These are phyloP conservation scores for Vanessa cardui DNA, from an alignment of 2,888 invertebrate genomes.

Conservation along the genomic window DNA sequence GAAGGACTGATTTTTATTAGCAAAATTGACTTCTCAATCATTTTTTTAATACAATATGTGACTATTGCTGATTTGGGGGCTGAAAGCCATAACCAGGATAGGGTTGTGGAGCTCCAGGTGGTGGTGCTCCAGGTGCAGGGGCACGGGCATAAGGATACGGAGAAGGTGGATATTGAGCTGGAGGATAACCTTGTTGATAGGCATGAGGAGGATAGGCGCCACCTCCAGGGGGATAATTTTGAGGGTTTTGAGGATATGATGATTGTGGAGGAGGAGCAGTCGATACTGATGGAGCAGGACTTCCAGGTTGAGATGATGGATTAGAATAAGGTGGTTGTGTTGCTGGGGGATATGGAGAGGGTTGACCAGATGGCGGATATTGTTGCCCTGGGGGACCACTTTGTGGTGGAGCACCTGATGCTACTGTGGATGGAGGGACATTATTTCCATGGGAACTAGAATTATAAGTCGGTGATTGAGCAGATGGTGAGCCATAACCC, in stretches of 20 bases:
- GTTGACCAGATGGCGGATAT: conserved; percentile 85
- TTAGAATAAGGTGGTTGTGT: conserved; percentile 83
- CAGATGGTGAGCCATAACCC: conserved; percentile 85
- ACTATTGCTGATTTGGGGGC: conserved; percentile 86
- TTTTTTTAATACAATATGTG: background rate
- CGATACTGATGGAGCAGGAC: conserved; percentile 76
- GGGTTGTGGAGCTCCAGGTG: conserved; percentile 88
- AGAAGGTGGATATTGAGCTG: conserved; percentile 82
- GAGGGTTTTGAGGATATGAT: conserved; percentile 81
- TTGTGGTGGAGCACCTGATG: conserved; percentile 77
- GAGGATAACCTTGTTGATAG: conserved; percentile 79
- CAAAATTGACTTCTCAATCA: conserved; percentile 12
- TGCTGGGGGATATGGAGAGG: conserved; percentile 85
- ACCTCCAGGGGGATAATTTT: conserved; percentile 71
- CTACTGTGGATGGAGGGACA: conserved; percentile 74
- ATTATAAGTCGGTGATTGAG: conserved; percentile 85
- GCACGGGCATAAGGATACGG: conserved; percentile 83
- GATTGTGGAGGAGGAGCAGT: conserved; percentile 83
- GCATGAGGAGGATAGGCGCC: conserved; percentile 79
- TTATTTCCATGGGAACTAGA: conserved; percentile 83
- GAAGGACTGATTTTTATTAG: background rate
- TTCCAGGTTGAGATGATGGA: conserved; percentile 80
- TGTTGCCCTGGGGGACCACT: conserved; percentile 84
- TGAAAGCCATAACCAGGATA: conserved; percentile 91
- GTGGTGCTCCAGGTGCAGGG: conserved; percentile 86